A percentile compares a stretch with the other conserved stretches of the same genome.
These are phyloP conservation scores for Drosophila neoperkinsi DNA, from an alignment of 2,888 invertebrate genomes.

Conservation along the genomic window DNA sequence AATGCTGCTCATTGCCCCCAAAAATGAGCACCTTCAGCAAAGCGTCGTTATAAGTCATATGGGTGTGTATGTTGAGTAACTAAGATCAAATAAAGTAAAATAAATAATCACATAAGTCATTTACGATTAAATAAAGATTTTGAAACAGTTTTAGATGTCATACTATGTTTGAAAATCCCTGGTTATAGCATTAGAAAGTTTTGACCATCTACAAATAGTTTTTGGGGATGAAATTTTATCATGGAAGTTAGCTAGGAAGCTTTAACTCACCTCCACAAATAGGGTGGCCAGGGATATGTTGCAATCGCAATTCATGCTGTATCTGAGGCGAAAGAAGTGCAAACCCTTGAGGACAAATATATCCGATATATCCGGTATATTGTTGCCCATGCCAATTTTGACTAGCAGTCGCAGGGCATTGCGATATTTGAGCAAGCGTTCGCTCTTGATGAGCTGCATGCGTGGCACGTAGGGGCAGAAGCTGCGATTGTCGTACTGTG, in stretches of 20 bases:
- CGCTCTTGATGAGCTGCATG: slow-evolving; percentile 55
- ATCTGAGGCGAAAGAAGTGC: slow-evolving; percentile 61
- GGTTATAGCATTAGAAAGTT: neutral
- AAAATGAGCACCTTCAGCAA: slow-evolving; percentile 42
- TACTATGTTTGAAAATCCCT: no score
- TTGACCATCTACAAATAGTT: neutral
- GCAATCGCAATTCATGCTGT: slow-evolving; percentile 59
- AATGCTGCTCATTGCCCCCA: slow-evolving; percentile 32
- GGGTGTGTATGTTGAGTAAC: slow-evolving; percentile 57
- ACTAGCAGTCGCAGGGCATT: slow-evolving; percentile 58
- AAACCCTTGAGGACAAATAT: slow-evolving; percentile 61
- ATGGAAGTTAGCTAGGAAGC: neutral
- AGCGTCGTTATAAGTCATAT: slow-evolving; percentile 56
- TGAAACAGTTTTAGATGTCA: neutral
- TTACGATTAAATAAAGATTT: neutral
- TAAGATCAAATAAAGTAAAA: slow-evolving; percentile 5
- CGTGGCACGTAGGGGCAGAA: slow-evolving; percentile 68
- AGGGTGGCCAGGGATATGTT: slow-evolving; percentile 55
- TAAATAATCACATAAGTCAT: neutral
- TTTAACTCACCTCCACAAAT: slow-evolving; percentile 52
- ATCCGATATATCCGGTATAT: slow-evolving; percentile 57
- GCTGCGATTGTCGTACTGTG: slow-evolving; percentile 55
- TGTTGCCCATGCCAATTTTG: slow-evolving; percentile 55
- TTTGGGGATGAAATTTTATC: neutral
- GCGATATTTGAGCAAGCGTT: slow-evolving; percentile 62